Conservation (phyloP, 2,797 vertebrate species). For the Peromyscus melanophrys region DNA sequence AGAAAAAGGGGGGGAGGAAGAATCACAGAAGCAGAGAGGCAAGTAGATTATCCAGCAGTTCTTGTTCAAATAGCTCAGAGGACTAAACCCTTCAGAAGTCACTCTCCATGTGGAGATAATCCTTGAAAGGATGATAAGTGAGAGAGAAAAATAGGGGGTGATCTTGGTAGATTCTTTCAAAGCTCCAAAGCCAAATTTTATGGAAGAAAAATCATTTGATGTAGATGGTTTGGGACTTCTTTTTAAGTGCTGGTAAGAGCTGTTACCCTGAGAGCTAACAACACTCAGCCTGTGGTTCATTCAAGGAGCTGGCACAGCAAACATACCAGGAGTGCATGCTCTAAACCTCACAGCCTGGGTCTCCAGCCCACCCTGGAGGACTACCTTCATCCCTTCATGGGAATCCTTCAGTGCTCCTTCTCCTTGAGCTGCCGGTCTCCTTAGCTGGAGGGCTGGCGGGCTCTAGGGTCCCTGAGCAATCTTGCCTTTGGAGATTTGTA, state of each 20-base stretch:
- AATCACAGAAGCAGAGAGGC: slow-evolving; percentile 38
- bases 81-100: slow-evolving; percentile 64
- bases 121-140: slow-evolving; percentile 65
- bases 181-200: slow-evolving; percentile 79
- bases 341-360: neutral
- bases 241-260: slow-evolving; percentile 58
- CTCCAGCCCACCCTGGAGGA: neutral
- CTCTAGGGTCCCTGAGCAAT: neutral
- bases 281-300: slow-evolving; percentile 25
- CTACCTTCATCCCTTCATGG: neutral
- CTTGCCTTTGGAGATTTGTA: slow-evolving; percentile 26
- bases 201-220: slow-evolving; percentile 76
- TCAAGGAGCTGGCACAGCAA: neutral
- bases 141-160: slow-evolving; percentile 36
- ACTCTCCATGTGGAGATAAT: slow-evolving; percentile 60
- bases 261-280: slow-evolving; percentile 57
- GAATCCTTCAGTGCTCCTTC: neutral
- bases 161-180: slow-evolving; percentile 69
- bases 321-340: neutral
- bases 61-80: slow-evolving; percentile 59
- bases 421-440: neutral
- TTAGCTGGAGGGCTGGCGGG: neutral
- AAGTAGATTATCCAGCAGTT: slow-evolving; percentile 37
- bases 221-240: slow-evolving; percentile 67
- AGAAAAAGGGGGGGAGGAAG: neutral